Percentiles rank a stretch among this genome's conserved stretches.
These are phyloP conservation scores for Cheilinus undulatus DNA, from an alignment of 2,113 vertebrate species.

Conservation along the genomic window DNA sequence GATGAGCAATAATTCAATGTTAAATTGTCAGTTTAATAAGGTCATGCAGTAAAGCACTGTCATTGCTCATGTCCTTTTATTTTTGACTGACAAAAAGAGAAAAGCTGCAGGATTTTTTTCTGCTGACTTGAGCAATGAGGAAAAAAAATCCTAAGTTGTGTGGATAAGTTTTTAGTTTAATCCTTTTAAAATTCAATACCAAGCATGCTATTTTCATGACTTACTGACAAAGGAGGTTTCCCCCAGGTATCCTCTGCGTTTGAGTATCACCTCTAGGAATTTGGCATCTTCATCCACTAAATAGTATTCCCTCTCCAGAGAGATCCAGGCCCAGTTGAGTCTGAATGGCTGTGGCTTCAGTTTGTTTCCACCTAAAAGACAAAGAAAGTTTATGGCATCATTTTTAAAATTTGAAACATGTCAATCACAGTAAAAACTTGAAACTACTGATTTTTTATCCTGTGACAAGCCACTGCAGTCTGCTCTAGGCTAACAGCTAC, in stretches of 20 bases:
- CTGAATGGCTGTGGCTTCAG: slow-evolving; percentile 85
- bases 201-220: slow-evolving; percentile 31
- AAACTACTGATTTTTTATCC: too few species aligned
- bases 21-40: slow-evolving; percentile 55
- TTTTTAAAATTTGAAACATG: slow-evolving; percentile 11
- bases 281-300: slow-evolving; percentile 86
- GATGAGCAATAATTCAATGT: slow-evolving; percentile 36
- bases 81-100: not conserved
- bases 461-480: slow-evolving; percentile 46
- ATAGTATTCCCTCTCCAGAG: slow-evolving; percentile 87
- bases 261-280: slow-evolving; percentile 88
- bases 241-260: slow-evolving; percentile 84
- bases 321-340: slow-evolving; percentile 92
- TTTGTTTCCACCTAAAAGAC: slow-evolving; percentile 84
- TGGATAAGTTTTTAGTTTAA: not conserved
- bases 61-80: slow-evolving; percentile 1
- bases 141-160: too few species aligned
- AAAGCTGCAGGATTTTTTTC: not conserved
- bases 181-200: not conserved
- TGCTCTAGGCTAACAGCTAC: slow-evolving; percentile 23
- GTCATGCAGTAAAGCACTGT: slow-evolving; percentile 13
- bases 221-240: slow-evolving; percentile 91
- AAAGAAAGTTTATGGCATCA: slow-evolving; percentile 24
- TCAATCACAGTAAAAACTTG: slow-evolving; percentile 8
- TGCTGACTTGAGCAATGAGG: not conserved